Base-by-base conservation (phyloP, 2,888 invertebrate genomes). In the Trachelus troglodyta region DNA sequence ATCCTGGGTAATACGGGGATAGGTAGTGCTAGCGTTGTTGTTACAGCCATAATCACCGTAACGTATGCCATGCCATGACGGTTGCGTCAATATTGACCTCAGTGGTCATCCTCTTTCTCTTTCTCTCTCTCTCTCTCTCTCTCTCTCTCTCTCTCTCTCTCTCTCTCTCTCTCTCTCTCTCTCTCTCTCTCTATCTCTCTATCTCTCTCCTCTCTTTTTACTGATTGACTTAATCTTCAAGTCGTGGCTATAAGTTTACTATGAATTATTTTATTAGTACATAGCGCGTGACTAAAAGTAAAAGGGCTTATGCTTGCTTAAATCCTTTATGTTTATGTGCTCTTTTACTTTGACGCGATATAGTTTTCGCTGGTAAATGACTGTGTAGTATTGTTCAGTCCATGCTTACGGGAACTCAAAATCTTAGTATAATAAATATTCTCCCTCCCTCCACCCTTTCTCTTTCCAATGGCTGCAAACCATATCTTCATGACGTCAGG, bases 51-150 rank as follows among this genome's bases (percentile, higher is more conserved):
- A 88, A 88, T 88, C 87, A 86, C 85, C 81, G 83, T 87, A 86
- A 85, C 85, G 85, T 88, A 88, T 88, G 87, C 88, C 83, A 35
- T 80, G 82, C 87, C 83, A 40, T 80, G 82, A 77, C 79, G 87
- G 85, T 87, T 86, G 83, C 84, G 85, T 87, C 88, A 88, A 87
- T 87, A 85, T 88, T 88, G 86, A 85, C 87, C 84, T 79, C 80
- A 82, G 85, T 86, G 86, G 85, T 77, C 69, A 34, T 12, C 11
- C 31, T 33, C 35, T 69, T 31, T 77, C 77, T 33, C 34, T 35
- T 31, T 77, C 30, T 3, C 71, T 71, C 71, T 76, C 11, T 37
- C 12, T 23, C 30, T 40, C 40, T 12, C 73, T 73, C 34, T 69
- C 77, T 74, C 33, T n/a, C 23, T 23, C 56, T 56, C 56, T 56